phyloP scores from a whole-genome alignment of 2,113 vertebrate genomes.

The Eulemur macaco region DNA sequence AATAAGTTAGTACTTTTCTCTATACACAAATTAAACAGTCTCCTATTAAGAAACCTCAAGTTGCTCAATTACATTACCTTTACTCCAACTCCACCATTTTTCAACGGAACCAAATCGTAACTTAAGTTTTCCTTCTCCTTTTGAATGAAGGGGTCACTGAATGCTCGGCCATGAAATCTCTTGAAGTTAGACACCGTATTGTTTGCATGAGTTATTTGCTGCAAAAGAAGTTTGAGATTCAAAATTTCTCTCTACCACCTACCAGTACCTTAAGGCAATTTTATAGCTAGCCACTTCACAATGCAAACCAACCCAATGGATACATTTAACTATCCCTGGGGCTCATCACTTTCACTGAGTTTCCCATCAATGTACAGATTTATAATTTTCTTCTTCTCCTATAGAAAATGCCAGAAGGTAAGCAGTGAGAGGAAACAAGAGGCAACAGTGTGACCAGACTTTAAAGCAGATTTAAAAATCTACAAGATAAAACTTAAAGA shows the following conservation, averaged over 20 bases:
- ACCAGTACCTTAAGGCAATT: not conserved
- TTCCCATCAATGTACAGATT: not conserved
- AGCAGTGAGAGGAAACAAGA: not conserved
- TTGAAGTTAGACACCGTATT: conserved; percentile 90
- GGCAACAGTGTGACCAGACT: not conserved
- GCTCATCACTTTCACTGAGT: not conserved
- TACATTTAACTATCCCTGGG: not conserved
- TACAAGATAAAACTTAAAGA: not conserved
- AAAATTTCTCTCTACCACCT: not conserved
- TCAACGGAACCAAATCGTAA: conserved; percentile 87
- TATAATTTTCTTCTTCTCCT: not conserved
- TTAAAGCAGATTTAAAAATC: conserved; percentile 12
- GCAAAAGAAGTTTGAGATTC: conserved; percentile 49
- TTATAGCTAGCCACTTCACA: not conserved
- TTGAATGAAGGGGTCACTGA: conserved; percentile 87
- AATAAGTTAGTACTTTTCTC: not conserved
- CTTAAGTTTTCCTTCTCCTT: conserved; percentile 85
- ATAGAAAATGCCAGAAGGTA: not conserved
- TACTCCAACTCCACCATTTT: conserved; percentile 87
- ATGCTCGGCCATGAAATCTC: conserved; percentile 86
- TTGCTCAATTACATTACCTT: conserved; percentile 82
- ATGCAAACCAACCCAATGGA: not conserved
- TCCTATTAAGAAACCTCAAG: not conserved
- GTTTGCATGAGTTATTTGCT: conserved; percentile 89
- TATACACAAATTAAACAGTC: not conserved